Conservation (phyloP, 2,113 vertebrate species). For the Catagonus wagneri region DNA sequence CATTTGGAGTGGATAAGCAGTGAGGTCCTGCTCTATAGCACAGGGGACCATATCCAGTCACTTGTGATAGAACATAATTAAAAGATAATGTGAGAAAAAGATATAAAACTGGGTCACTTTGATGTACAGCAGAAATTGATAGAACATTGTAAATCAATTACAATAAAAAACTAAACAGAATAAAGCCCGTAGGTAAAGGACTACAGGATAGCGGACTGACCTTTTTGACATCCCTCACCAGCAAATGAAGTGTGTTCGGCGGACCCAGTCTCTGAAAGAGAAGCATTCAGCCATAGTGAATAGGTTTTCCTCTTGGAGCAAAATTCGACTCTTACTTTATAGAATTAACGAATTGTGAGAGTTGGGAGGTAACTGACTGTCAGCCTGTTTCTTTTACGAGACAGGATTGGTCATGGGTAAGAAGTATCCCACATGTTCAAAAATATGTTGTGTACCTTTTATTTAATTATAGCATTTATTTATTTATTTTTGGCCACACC, state of each 20-base stretch:
- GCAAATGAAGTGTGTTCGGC: conserved; percentile 93
- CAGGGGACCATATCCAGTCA: too few relatives aligned
- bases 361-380: rapidly evolving
- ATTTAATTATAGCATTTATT: too few relatives aligned
- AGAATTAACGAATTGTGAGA: neutral
- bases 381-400: neutral
- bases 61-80: too few relatives aligned
- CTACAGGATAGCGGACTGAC: conserved; percentile 82
- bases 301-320: neutral
- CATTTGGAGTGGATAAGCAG: too few relatives aligned
- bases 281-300: conserved; percentile 51
- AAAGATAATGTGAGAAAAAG: too few relatives aligned
- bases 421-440: neutral
- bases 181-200: neutral
- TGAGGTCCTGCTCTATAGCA: too few relatives aligned
- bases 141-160: too few relatives aligned
- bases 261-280: conserved; percentile 95
- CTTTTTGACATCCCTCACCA: conserved; percentile 99
- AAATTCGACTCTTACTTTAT: neutral
- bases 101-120: too few relatives aligned
- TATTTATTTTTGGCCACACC: too few relatives aligned
- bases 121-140: too few relatives aligned
- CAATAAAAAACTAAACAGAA: too few relatives aligned
- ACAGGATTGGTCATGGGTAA: neutral
- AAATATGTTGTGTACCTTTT: neutral